A percentile compares a stretch with the other conserved stretches of the same genome.
phyloP scores from a whole-genome alignment of 1,140 invertebrate species.

The Helicoverpa armigera region DNA sequence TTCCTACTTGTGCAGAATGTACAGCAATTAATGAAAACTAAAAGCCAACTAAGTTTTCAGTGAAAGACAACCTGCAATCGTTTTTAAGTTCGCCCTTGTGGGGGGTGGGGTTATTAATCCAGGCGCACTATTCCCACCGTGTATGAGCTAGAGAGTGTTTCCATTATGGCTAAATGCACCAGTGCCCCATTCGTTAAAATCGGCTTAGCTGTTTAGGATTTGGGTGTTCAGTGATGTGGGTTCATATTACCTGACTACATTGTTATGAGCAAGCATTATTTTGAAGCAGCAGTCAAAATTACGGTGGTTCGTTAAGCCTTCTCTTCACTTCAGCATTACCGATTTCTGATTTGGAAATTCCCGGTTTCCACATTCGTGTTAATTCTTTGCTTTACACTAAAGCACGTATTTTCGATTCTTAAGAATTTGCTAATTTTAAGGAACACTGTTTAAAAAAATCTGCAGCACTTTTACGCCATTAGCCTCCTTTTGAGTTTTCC shows the following conservation, averaged over 20 bases:
- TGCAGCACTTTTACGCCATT: neutral
- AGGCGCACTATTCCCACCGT: neutral
- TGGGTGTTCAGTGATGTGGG: neutral
- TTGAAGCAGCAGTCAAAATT: neutral
- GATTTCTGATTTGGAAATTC: too few relatives aligned
- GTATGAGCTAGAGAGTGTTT: conserved; percentile 10
- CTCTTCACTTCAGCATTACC: too few relatives aligned
- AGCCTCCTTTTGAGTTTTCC: neutral
- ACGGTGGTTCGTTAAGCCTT: too few relatives aligned
- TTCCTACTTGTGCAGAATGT: too few relatives aligned
- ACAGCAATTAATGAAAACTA: too few relatives aligned
- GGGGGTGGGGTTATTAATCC: neutral
- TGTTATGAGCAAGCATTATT: neutral
- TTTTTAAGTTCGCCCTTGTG: neutral
- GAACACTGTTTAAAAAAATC: neutral
- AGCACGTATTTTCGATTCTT: too few relatives aligned
- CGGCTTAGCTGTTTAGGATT: conserved; percentile 28
- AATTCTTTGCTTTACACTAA: too few relatives aligned
- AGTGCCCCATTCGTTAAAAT: conserved; percentile 19
- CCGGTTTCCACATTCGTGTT: too few relatives aligned
- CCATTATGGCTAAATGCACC: conserved; percentile 35
- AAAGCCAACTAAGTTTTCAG: neutral
- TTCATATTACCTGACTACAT: neutral
- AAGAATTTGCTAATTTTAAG: neutral
- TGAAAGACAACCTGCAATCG: neutral